Conservation (phyloP, 2,797 vertebrate genomes). For the Iguana delicatissima region DNA sequence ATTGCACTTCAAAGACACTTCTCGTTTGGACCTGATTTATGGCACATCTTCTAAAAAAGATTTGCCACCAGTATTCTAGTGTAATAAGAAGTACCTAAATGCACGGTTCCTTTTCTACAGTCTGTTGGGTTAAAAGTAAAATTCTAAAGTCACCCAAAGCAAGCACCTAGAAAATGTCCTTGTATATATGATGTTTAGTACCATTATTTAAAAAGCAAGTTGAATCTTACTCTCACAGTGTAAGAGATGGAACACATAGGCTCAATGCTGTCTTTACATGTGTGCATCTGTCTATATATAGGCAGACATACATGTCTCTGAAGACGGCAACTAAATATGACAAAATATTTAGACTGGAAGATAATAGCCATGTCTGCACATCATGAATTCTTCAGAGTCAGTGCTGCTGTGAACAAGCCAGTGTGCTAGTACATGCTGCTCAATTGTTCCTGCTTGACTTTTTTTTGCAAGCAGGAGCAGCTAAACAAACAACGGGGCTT, state of each 20-base stretch:
- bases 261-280: background rate
- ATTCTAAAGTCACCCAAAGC: background rate
- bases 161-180: background rate
- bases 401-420: background rate
- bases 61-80: background rate
- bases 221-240: background rate
- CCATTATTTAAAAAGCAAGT: background rate
- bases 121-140: background rate
- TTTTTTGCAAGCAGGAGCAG: background rate
- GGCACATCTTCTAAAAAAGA: background rate
- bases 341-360: background rate
- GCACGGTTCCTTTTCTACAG: background rate
- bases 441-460: background rate
- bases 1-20: background rate
- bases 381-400: background rate
- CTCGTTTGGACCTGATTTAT: background rate
- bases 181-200: background rate
- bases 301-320: background rate
- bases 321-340: background rate
- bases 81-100: background rate
- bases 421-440: background rate
- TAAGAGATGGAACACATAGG: background rate
- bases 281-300: no score
- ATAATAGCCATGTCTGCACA: background rate
- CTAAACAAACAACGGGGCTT: background rate